Base-by-base conservation (phyloP, 2,888 invertebrate genomes). In the Pyrgus malvae region DNA sequence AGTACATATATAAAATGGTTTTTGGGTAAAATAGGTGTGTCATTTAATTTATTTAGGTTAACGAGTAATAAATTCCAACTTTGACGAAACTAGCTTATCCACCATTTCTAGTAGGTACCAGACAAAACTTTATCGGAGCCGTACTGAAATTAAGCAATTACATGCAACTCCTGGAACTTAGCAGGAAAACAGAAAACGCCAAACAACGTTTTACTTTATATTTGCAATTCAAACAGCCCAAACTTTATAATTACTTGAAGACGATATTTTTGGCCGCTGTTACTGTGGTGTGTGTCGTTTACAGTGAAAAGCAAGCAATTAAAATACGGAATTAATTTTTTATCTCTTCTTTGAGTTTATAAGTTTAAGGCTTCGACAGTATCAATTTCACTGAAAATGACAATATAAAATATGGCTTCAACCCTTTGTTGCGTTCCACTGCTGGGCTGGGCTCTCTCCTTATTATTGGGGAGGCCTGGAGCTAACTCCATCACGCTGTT, bases 71-170 rank as follows among this genome's bases (percentile, higher is more conserved):
- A n/a, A n/a, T n/a, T n/a, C n/a, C n/a, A 33, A 16, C 33, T 33
- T 33, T 16, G 16, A 14, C 33, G 33, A 33, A 33, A 33, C 33
- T 33, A 33, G 33, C 33, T 33, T 33, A 33, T 16, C 33, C 12
- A 16, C 14, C 14, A 33, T 33, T 33, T 14, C 33, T 33, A n/a
- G 33, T 33, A 11, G 33, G 8, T 16, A 11, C 33, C 11, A 19
- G 31, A 44, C 11, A 19, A 44, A 44, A 44, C 31, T 44, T 44
- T 44, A 19, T n/a, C 40, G 69, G 70, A 61, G 67, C 74, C 69
- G 74, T 76, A 71, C 66, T 76, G 72, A 72, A 76, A 82, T 83
- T 81, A 82, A 82, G 80, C 80, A 84, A 83, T 84, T 48, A 48
- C 48, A 40, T 49, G n/a, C 31, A 40, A 21, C 49, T 45, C 14